Percentiles rank a stretch among this genome's conserved stretches.
Conservation (phyloP, 2,888 invertebrate genomes). For the Synanthedon myopaeformis region DNA sequence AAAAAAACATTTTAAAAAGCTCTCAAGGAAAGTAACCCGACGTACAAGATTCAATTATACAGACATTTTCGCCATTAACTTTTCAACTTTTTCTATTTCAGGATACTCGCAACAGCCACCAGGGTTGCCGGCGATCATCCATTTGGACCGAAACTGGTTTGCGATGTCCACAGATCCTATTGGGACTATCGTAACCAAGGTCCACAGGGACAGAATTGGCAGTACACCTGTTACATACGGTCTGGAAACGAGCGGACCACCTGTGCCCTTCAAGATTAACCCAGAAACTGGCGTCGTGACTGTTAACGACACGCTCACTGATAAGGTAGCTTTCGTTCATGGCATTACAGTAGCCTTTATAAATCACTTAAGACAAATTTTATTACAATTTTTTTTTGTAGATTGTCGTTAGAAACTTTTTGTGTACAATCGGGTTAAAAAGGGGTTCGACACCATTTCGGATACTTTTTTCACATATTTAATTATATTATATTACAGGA, state of each 20-base stretch:
- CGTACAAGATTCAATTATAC: no score
- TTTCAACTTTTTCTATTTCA: constrained; percentile 19
- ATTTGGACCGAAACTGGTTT: constrained; percentile 80
- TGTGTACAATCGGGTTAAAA: no score
- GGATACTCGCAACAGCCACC: constrained; percentile 56
- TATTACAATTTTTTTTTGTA: no score
- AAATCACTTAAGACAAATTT: no score
- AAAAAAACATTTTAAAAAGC: no score
- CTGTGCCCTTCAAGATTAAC: constrained; percentile 82
- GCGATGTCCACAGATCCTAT: constrained; percentile 78
- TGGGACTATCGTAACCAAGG: constrained; percentile 79
- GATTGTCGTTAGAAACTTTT: no score
- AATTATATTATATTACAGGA: constrained; percentile 26
- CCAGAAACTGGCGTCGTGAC: constrained; percentile 80
- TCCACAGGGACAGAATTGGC: constrained; percentile 75
- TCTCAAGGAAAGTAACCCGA: no score
- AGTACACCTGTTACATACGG: constrained; percentile 75
- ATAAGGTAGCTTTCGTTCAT: constrained; percentile 70
- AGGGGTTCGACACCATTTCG: no score
- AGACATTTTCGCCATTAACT: no score
- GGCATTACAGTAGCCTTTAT: neutral
- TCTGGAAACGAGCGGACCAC: constrained; percentile 71
- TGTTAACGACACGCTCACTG: constrained; percentile 81
- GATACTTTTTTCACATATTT: neutral
- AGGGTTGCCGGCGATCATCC: constrained; percentile 76